Conservation (phyloP, 2,888 invertebrate species). For the Ochropleura plecta region DNA sequence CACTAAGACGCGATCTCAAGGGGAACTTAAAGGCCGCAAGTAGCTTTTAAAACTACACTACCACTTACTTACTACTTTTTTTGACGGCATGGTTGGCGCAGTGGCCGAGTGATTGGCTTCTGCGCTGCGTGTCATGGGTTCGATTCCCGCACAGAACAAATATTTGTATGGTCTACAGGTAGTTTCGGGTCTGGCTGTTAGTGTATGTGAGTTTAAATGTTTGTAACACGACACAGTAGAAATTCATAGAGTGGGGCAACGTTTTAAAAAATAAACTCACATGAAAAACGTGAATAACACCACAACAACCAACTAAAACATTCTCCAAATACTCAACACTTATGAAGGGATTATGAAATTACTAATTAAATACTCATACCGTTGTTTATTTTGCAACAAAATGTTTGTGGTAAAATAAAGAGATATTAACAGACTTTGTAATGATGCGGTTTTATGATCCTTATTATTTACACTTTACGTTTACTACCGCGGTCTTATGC, state of each 20-base stretch:
- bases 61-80: no score
- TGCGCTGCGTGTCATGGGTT: no score
- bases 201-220: no score
- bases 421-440: conserved; percentile 21
- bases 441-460: conserved; percentile 27
- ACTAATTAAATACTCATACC: neutral
- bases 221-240: no score
- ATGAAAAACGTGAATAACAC: neutral
- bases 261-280: neutral
- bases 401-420: neutral
- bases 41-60: no score
- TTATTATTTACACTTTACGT: conserved; percentile 15
- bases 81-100: no score
- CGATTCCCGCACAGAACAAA: no score
- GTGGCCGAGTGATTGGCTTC: no score
- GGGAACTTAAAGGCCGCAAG: no score
- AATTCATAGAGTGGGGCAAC: no score
- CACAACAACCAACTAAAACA: neutral
- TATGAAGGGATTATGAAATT: neutral
- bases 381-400: neutral
- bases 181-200: no score
- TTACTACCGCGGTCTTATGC: neutral
- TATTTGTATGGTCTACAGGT: no score
- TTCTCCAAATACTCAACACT: neutral
- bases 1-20: neutral